A percentile compares a stretch with the other conserved stretches of the same genome.
Conservation (phyloP, 2,113 vertebrate species). For the Solenodon paradoxus region DNA sequence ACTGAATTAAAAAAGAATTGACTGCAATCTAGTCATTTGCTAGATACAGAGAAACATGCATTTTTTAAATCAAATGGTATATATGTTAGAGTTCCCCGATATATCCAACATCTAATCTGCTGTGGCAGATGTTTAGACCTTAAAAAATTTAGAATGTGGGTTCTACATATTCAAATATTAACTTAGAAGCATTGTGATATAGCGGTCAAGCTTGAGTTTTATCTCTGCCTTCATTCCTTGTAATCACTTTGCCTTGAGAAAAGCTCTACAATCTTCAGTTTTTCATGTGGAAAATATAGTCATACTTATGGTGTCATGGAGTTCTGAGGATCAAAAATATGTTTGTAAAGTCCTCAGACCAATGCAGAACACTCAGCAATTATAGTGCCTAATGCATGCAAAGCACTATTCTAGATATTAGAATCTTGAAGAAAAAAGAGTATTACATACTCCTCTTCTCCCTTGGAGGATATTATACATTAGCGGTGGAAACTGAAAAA, state of each 20-base stretch:
- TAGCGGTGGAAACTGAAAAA: background rate
- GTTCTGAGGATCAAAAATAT: background rate
- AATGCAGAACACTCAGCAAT: background rate
- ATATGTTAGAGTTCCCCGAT: background rate
- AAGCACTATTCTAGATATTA: background rate
- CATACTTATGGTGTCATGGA: background rate
- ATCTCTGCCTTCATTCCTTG: background rate
- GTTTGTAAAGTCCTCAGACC: background rate
- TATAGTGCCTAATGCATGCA: background rate
- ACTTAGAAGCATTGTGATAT: background rate
- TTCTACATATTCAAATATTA: background rate
- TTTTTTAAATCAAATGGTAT: background rate
- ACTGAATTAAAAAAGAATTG: background rate
- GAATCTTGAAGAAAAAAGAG: background rate
- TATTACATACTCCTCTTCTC: background rate
- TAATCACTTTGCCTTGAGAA: constrained; percentile 38
- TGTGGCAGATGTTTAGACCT: background rate
- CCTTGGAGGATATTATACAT: background rate
- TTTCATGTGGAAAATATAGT: background rate
- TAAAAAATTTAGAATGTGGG: background rate
- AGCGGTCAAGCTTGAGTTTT: background rate
- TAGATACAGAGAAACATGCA: background rate
- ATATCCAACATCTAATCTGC: background rate
- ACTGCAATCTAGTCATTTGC: background rate
- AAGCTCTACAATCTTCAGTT: constrained; percentile 37